Percentiles rank a stretch among this genome's conserved stretches.
These are phyloP conservation scores for Silvanus unidentatus DNA, from an alignment of 2,888 invertebrate genomes.

Conservation along the genomic window DNA sequence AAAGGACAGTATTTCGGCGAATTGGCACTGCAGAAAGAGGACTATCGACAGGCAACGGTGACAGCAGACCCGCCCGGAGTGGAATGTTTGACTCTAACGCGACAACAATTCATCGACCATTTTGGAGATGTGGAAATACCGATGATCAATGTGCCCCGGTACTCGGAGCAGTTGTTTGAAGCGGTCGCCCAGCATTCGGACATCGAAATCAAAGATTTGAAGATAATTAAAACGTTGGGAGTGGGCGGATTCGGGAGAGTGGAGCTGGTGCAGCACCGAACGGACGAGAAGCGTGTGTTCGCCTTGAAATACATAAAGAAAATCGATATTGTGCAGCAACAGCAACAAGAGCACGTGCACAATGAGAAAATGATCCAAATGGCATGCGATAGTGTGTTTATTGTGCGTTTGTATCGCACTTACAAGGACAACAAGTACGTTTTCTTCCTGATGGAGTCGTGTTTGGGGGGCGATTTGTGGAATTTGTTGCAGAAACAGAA, in stretches of 20 bases:
- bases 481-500: conserved; percentile 79
- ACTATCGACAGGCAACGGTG: conserved; percentile 81
- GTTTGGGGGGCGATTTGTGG: conserved; percentile 93
- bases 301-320: conserved; percentile 88
- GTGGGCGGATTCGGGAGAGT: conserved; percentile 64
- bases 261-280: conserved; percentile 46
- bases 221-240: conserved; percentile 78
- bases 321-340: conserved; percentile 79
- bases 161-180: conserved; percentile 17
- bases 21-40: conserved; percentile 78
- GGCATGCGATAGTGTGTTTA: conserved; percentile 71
- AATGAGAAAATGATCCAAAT: conserved; percentile 83
- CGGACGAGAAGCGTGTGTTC: conserved; percentile 55
- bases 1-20: conserved; percentile 87
- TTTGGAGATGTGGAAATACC: conserved; percentile 70
- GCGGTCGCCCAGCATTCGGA: conserved; percentile 53
- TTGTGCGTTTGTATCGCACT: conserved; percentile 72
- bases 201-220: conserved; percentile 71
- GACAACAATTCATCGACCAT: conserved; percentile 72
- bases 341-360: conserved; percentile 83
- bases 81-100: conserved; percentile 80
- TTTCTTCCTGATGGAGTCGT: conserved; percentile 92
- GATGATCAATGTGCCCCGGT: conserved; percentile 20
- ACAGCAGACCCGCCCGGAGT: conserved; percentile 79
- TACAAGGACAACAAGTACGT: conserved; percentile 88